Evolutionary conservation across 1,140 invertebrate species (phyloP).

Genomic region (Papilio dardanus): DNA sequence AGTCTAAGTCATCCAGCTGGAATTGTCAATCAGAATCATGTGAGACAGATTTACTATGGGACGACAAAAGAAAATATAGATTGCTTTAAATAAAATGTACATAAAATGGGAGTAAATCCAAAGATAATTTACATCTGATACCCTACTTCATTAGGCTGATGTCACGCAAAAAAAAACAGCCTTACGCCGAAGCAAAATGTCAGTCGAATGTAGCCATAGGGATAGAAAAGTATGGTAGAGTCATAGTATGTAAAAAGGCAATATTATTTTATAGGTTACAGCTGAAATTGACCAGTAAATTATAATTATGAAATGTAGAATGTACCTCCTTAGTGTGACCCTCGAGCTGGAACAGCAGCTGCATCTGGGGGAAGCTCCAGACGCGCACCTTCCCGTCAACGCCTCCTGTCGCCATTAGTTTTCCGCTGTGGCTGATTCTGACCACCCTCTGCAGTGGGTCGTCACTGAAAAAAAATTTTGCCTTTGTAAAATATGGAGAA

Average conservation of each 20-base stretch:
- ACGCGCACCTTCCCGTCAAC: slow-evolving; percentile 93
- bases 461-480: slow-evolving; percentile 73
- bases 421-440: slow-evolving; percentile 88
- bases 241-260: no score
- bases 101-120: background rate
- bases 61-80: no score
- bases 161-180: no score
- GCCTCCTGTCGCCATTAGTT: slow-evolving; percentile 94
- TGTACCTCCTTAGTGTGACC: slow-evolving; percentile 79
- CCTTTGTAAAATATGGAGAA: no score
- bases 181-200: no score
- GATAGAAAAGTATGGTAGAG: no score
- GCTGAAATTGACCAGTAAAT: background rate
- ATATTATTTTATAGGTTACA: background rate
- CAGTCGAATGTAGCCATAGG: no score
- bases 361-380: slow-evolving; percentile 94
- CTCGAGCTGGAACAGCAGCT: slow-evolving; percentile 86
- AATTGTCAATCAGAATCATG: no score
- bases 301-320: slow-evolving; percentile 21
- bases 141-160: no score
- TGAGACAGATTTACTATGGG: no score
- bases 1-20: slow-evolving; percentile 93
- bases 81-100: no score
- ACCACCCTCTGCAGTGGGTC: slow-evolving; percentile 94
- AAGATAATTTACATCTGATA: no score